Evolutionary conservation across 2,888 invertebrate species (phyloP).

Genomic region (Julus scanicus): DNA sequence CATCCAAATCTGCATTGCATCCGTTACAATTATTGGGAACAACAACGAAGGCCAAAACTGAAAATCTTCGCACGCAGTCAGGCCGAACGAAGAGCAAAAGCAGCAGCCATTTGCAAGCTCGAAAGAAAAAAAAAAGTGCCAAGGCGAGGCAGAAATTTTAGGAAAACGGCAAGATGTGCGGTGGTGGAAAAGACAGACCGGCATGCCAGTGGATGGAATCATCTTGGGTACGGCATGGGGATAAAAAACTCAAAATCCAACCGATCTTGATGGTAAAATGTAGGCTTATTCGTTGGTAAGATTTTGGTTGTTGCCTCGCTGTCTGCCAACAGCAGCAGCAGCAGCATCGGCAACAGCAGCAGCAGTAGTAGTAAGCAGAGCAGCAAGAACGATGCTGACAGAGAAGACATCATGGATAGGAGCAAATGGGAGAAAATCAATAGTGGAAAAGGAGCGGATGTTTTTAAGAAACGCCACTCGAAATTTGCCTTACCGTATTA

Average conservation of each 20-base stretch:
- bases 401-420: constrained; percentile 24
- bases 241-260: background rate
- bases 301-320: background rate
- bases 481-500: constrained; percentile 21
- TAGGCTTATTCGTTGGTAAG: background rate
- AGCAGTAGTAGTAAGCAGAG: too few species aligned
- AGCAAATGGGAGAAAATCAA: constrained; percentile 11
- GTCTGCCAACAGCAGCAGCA: background rate
- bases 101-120: constrained; percentile 25
- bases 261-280: background rate
- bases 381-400: background rate
- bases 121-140: background rate
- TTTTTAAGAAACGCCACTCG: background rate
- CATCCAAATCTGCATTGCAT: too few species aligned
- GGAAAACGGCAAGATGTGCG: background rate
- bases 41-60: background rate
- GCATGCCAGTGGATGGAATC: background rate
- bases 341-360: background rate
- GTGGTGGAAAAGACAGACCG: background rate
- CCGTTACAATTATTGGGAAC: too few species aligned
- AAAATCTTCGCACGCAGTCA: background rate
- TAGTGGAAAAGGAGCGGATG: constrained; percentile 26
- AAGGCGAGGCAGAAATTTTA: constrained; percentile 13
- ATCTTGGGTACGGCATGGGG: background rate
- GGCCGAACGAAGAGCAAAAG: background rate